Percentiles rank a stretch among this genome's conserved stretches.
These are phyloP conservation scores for Gryon sp. DNA, from an alignment of 1,140 invertebrate species.

Conservation along the genomic window DNA sequence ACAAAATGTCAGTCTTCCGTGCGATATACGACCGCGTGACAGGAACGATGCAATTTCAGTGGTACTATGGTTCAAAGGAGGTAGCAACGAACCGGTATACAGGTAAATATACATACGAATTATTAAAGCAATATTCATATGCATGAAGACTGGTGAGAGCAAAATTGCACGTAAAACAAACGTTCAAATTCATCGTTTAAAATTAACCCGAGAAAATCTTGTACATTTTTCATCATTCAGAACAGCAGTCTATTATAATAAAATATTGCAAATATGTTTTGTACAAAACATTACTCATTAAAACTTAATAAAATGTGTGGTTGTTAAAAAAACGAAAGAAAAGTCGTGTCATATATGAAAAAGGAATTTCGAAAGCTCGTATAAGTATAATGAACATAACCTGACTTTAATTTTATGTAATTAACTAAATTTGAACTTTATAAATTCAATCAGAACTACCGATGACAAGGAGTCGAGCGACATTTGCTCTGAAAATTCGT, in stretches of 20 bases:
- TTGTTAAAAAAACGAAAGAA: background rate
- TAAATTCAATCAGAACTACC: conserved; percentile 5
- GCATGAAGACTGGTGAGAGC: conserved; percentile 9
- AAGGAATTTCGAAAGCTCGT: too few species aligned
- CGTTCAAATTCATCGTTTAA: conserved; percentile 3
- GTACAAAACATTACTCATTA: too few species aligned
- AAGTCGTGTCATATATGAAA: too few species aligned
- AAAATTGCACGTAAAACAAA: conserved; percentile 27
- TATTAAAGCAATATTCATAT: conserved; percentile 22
- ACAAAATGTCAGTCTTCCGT: conserved; percentile 88
- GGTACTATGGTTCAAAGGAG: conserved; percentile 93
- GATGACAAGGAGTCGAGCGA: conserved; percentile 3
- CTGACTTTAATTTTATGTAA: conserved; percentile 3
- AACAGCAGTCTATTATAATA: too few species aligned
- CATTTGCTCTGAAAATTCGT: conserved; percentile 7
- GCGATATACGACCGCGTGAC: conserved; percentile 88
- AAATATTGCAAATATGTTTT: too few species aligned
- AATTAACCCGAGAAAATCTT: conserved; percentile 22
- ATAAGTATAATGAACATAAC: background rate
- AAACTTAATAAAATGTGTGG: background rate
- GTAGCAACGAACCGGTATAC: conserved; percentile 90
- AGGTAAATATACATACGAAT: conserved; percentile 82
- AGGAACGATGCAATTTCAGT: conserved; percentile 89
- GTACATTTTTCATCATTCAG: too few species aligned
- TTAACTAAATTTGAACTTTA: background rate